Evolutionary conservation across 2,797 vertebrate genomes (phyloP).

Genomic region (Eremophila alpestris): DNA sequence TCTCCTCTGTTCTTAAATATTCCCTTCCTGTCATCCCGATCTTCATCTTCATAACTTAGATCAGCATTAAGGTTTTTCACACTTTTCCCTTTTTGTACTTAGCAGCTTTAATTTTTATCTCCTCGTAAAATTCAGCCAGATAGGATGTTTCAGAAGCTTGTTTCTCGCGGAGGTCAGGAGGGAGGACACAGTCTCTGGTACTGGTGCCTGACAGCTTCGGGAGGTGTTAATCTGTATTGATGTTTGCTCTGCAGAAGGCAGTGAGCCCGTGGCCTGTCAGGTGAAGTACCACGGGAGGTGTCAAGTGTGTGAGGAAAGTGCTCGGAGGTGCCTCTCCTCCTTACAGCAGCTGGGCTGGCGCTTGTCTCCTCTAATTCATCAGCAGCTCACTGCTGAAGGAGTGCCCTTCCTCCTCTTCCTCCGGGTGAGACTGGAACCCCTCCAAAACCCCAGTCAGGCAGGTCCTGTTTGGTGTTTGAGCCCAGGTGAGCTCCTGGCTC

Average conservation of each 20-base stretch:
- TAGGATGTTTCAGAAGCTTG: neutral
- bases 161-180: neutral
- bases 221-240: neutral
- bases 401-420: neutral
- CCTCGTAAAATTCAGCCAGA: neutral
- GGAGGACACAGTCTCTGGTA: neutral
- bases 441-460: neutral
- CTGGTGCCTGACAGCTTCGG: neutral
- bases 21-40: neutral
- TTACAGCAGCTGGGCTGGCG: neutral
- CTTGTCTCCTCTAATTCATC: neutral
- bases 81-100: neutral
- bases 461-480: neutral
- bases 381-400: neutral
- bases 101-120: neutral
- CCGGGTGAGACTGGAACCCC: neutral
- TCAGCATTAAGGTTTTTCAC: neutral
- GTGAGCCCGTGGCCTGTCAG: neutral
- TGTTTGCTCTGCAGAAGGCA: neutral
- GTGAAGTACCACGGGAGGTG: neutral
- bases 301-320: neutral
- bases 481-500: neutral
- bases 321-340: neutral
- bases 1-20: neutral
- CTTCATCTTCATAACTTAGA: neutral